Conservation (phyloP, 2,888 invertebrate species). For the Cryptocephalus primarius region DNA sequence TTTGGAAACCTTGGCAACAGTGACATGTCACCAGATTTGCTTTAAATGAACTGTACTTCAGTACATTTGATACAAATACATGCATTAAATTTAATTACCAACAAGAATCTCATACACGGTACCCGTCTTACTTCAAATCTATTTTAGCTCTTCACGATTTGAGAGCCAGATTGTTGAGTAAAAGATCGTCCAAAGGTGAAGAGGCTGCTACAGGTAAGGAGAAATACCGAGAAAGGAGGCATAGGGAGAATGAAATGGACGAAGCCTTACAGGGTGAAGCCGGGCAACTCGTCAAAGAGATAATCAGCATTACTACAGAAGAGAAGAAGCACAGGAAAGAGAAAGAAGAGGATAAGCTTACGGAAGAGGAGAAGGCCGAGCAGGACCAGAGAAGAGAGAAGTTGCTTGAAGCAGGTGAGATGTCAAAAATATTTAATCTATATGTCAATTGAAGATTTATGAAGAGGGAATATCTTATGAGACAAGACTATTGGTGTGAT, state of each 20-base stretch:
- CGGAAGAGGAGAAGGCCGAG: constrained; percentile 33
- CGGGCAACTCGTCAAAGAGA: constrained; percentile 36
- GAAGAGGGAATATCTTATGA: too few relatives aligned
- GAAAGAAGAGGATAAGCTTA: constrained; percentile 33
- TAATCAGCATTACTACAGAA: constrained; percentile 34
- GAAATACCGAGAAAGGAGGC: constrained; percentile 18
- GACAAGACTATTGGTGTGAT: too few relatives aligned
- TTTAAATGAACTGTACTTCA: too few relatives aligned
- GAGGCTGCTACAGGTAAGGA: constrained; percentile 23
- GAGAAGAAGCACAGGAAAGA: constrained; percentile 36
- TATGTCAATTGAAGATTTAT: neutral
- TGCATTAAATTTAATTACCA: too few relatives aligned
- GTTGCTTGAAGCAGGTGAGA: constrained; percentile 55
- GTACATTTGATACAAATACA: too few relatives aligned
- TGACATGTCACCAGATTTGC: too few relatives aligned
- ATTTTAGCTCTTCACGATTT: constrained; percentile 56
- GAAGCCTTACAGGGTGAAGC: constrained; percentile 33
- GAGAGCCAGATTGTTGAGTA: constrained; percentile 59
- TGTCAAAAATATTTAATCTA: neutral
- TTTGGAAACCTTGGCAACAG: too few relatives aligned
- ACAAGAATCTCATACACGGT: too few relatives aligned
- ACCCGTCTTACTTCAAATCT: too few relatives aligned
- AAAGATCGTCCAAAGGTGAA: constrained; percentile 55
- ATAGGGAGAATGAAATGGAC: constrained; percentile 22
- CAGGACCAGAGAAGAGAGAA: constrained; percentile 53